A percentile compares a stretch with the other conserved stretches of the same genome.
Evolutionary conservation across 23 tunicate genomes (phyloP).

Genomic region (Corella eumyota): DNA sequence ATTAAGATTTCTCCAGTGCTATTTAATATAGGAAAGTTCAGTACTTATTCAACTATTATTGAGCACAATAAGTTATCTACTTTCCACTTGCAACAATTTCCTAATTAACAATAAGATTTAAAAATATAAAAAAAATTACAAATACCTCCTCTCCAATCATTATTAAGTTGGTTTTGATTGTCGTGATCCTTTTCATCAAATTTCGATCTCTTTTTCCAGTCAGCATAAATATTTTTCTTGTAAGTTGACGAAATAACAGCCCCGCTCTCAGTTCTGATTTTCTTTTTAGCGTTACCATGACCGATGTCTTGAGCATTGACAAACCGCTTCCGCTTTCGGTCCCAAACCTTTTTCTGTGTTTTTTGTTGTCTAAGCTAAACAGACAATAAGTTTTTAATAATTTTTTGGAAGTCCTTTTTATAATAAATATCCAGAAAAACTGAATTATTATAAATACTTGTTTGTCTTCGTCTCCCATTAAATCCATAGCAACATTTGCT

Average conservation of each 20-base stretch:
- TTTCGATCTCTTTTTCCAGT: constrained; percentile 86
- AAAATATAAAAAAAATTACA: background rate
- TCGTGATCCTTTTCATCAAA: constrained; percentile 38
- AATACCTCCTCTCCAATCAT: constrained; percentile 19
- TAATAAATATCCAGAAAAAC: background rate
- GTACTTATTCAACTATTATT: too few relatives aligned
- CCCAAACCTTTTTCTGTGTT: constrained; percentile 82
- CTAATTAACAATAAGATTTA: background rate
- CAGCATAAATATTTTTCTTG: constrained; percentile 73
- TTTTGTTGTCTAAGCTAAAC: constrained; percentile 56
- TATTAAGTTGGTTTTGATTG: constrained; percentile 14
- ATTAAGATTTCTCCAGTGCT: too few relatives aligned
- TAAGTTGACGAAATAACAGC: constrained; percentile 72
- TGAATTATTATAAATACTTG: constrained; percentile 11
- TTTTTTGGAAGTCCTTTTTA: background rate
- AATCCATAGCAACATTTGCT: constrained; percentile 40
- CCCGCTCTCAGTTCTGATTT: constrained; percentile 93
- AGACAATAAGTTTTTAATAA: background rate
- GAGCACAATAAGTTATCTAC: too few relatives aligned
- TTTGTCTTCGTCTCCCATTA: constrained; percentile 83
- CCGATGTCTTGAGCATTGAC: constrained; percentile 55
- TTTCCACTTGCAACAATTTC: background rate
- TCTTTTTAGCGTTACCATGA: constrained; percentile 34
- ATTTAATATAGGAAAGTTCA: too few relatives aligned
- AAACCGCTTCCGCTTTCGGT: constrained; percentile 77